phyloP scores from a whole-genome alignment of 2,797 vertebrate species.

The Toxotes lorentzi region DNA sequence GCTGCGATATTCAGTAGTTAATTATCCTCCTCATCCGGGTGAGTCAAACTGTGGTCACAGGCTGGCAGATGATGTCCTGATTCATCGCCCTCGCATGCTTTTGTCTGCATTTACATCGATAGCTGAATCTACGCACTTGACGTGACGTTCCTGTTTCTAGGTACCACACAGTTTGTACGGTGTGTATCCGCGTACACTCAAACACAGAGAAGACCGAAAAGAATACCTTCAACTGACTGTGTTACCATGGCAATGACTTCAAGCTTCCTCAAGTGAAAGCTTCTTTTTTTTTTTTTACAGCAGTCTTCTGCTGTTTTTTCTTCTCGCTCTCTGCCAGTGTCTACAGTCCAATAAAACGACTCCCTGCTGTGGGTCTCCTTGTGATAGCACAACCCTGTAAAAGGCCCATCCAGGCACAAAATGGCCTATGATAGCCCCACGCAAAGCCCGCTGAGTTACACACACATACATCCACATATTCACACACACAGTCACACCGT shows the following conservation, averaged over 20 bases:
- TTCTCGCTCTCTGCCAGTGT: slow-evolving; percentile 49
- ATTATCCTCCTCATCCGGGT: neutral
- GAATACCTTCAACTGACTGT: slow-evolving; percentile 23
- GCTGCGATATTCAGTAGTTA: neutral
- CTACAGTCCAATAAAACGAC: slow-evolving; percentile 43
- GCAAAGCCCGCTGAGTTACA: slow-evolving; percentile 56
- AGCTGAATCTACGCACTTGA: neutral
- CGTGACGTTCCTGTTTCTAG: neutral
- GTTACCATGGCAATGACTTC: slow-evolving; percentile 48
- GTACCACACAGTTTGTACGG: neutral
- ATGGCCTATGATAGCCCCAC: slow-evolving; percentile 69
- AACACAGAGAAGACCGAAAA: slow-evolving; percentile 3
- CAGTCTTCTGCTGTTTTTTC: slow-evolving; percentile 31
- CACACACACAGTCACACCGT: slow-evolving; percentile 54
- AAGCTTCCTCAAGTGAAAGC: slow-evolving; percentile 28
- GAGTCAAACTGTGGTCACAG: slow-evolving; percentile 7
- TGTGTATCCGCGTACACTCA: neutral
- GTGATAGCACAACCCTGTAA: slow-evolving; percentile 59
- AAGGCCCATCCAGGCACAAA: slow-evolving; percentile 68
- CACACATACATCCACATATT: slow-evolving; percentile 31
- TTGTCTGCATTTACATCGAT: neutral
- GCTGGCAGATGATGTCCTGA: slow-evolving; percentile 4
- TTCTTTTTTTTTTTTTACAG: slow-evolving; percentile 36
- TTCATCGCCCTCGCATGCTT: neutral
- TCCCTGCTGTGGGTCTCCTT: slow-evolving; percentile 64